phyloP scores from a whole-genome alignment of 1,140 invertebrate species.

The Ips typographus region DNA sequence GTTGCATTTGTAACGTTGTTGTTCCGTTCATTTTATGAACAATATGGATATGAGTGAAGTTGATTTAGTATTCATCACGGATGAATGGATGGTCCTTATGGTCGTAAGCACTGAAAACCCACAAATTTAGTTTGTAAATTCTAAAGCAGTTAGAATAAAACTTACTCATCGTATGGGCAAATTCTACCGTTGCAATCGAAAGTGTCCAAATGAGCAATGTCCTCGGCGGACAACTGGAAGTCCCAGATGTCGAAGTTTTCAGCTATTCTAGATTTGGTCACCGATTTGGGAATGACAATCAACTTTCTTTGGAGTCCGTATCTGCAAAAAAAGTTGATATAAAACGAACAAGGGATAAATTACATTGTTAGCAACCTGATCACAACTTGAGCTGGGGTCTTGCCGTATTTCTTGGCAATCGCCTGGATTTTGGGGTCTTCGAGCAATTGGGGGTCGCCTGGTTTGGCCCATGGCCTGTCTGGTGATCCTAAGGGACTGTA shows the following conservation, averaged over 20 bases:
- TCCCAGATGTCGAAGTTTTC: constrained; percentile 45
- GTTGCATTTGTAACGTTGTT: too few relatives aligned
- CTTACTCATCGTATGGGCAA: constrained; percentile 46
- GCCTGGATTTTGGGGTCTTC: constrained; percentile 62
- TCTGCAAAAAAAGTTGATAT: constrained; percentile 3
- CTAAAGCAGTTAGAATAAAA: not conserved
- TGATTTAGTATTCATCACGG: constrained; percentile 32
- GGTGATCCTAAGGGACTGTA: constrained; percentile 79
- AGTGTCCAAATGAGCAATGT: constrained; percentile 40
- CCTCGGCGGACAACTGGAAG: constrained; percentile 40
- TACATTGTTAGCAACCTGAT: constrained; percentile 36
- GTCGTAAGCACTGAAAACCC: constrained; percentile 22
- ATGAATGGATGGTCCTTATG: constrained; percentile 36
- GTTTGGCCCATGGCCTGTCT: constrained; percentile 68
- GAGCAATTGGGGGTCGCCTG: constrained; percentile 57
- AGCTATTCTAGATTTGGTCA: constrained; percentile 40
- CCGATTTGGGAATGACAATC: constrained; percentile 44
- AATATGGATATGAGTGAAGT: not conserved
- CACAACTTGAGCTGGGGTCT: constrained; percentile 43
- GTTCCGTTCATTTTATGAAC: too few relatives aligned
- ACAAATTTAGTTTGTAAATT: not conserved
- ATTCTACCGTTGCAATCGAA: constrained; percentile 46
- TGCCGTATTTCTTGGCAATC: constrained; percentile 43
- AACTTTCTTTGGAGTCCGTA: constrained; percentile 40
- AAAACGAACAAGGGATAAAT: not conserved